These are phyloP conservation scores for Lasioglossum lativentre DNA, from an alignment of 2,888 invertebrate species.

Conservation along the genomic window DNA sequence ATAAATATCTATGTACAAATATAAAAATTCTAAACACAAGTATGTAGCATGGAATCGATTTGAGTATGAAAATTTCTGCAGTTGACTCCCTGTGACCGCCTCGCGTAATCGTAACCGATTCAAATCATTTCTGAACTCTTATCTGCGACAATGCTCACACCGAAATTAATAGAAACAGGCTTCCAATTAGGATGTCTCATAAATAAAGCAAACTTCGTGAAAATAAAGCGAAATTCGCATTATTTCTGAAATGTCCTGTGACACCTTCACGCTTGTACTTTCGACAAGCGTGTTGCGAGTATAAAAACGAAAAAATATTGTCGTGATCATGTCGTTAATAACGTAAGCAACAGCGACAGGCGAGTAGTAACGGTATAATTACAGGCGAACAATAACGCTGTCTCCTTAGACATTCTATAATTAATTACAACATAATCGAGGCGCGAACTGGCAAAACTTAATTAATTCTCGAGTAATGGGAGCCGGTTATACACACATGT, in stretches of 20 bases:
- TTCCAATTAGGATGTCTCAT: background rate
- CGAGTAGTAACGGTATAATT: conserved; percentile 58
- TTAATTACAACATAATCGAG: conserved; percentile 60
- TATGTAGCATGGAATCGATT: conserved; percentile 13
- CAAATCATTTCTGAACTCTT: conserved; percentile 6
- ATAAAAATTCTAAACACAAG: conserved; percentile 19
- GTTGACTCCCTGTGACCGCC: conserved; percentile 1
- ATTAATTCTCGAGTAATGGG: conserved; percentile 44
- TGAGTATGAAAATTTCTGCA: background rate
- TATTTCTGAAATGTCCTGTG: too few species aligned
- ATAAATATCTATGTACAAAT: conserved; percentile 5
- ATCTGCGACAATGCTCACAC: background rate
- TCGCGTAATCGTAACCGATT: background rate
- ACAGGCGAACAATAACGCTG: conserved; percentile 42
- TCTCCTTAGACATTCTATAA: conserved; percentile 38
- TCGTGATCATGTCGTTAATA: conserved; percentile 58
- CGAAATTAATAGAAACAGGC: background rate
- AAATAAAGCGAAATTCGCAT: background rate
- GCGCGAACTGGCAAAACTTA: conserved; percentile 56
- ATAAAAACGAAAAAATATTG: conserved; percentile 62
- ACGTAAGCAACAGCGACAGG: conserved; percentile 63
- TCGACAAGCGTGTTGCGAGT: conserved; percentile 39
- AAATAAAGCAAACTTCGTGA: background rate
- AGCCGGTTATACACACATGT: conserved; percentile 47
- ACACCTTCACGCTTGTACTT: conserved; percentile 17